A percentile compares a stretch with the other conserved stretches of the same genome.
Conservation (phyloP, 2,113 vertebrate species). For the Saguinus midas region DNA sequence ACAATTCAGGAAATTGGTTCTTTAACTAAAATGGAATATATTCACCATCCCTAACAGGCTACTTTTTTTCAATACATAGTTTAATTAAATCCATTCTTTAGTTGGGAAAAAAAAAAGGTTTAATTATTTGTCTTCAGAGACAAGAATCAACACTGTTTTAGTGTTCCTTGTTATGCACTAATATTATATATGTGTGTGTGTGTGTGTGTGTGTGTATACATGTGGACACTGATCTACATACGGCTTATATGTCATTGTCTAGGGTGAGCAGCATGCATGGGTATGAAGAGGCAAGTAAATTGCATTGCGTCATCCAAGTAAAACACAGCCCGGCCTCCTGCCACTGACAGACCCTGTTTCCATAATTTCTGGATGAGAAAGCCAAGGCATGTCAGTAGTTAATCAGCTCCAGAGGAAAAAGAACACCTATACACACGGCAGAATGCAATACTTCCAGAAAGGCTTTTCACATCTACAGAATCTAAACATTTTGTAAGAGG, state of each 20-base stretch:
- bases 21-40: conserved; percentile 79
- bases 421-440: not conserved
- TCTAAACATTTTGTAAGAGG: not conserved
- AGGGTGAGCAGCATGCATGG: conserved; percentile 81
- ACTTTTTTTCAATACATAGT: conserved; percentile 77
- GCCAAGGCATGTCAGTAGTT: conserved; percentile 54
- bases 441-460: not conserved
- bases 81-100: conserved; percentile 82
- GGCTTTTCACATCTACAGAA: not conserved
- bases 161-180: conserved; percentile 72
- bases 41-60: conserved; percentile 83
- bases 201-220: conserved; percentile 62
- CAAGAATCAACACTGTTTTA: conserved; percentile 79
- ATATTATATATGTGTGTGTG: conserved; percentile 60
- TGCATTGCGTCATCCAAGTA: conserved; percentile 44
- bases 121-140: conserved; percentile 75
- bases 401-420: conserved; percentile 9
- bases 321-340: conserved; percentile 46
- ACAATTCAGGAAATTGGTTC: conserved; percentile 78
- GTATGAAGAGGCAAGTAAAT: conserved; percentile 72
- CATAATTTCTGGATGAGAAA: conserved; percentile 84
- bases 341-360: conserved; percentile 68
- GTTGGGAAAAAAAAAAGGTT: conserved; percentile 73
- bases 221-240: conserved; percentile 78
- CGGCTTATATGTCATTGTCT: conserved; percentile 76